Base-by-base conservation (phyloP, 2,113 vertebrate genomes). In the Aegithalos caudatus region DNA sequence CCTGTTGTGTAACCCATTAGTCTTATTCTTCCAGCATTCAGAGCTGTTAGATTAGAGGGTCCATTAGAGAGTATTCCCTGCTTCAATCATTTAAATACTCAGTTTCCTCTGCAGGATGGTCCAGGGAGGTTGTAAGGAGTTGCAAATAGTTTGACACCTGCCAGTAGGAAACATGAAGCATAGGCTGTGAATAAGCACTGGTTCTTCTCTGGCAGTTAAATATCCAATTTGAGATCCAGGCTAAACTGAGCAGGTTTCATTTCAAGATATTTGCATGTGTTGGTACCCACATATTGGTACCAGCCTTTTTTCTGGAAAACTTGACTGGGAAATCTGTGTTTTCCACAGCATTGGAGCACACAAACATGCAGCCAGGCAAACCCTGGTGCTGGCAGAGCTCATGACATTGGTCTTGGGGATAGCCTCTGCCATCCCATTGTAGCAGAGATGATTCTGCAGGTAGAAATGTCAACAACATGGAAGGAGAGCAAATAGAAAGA, bases 311-410 rank as follows among this genome's bases (percentile, higher is more conserved):
- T 11, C 18, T 85, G 20, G n/a, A 81, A 92, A 89, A 62, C 12
- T 58, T 66, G 45, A 58, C 20, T 57, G 24, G 62, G 29, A 79
- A 82, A 35, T 71, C 38, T 62, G 8, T 73, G 47, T 86, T 57
- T 87, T 57, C 21, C 27, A 8, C 10, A 64, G 48, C 19, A 11
- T 3, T 35, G 18, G 51, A 78, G 23, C 23, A n/a, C 29, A 35
- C 2, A 10, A 62, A 42, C 27, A 14, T 0, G 0, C 33, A 79
- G 58, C 57, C 25, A 50, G 61, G 14, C 44, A 74, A 87, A 54
- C 14, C 11, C 31, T 2, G 0, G 28, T 62, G 58, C 3, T 74
- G 51, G 28, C 24, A 61, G 45, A 80, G 25, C 7, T 1, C 31
- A 18, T 31, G 11, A 9, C 27, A 3, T 40, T 47, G 53, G 21